A percentile compares a stretch with the other conserved stretches of the same genome.
Evolutionary conservation across 2,797 vertebrate species (phyloP).

Genomic region (Bryconaethiops microstoma): DNA sequence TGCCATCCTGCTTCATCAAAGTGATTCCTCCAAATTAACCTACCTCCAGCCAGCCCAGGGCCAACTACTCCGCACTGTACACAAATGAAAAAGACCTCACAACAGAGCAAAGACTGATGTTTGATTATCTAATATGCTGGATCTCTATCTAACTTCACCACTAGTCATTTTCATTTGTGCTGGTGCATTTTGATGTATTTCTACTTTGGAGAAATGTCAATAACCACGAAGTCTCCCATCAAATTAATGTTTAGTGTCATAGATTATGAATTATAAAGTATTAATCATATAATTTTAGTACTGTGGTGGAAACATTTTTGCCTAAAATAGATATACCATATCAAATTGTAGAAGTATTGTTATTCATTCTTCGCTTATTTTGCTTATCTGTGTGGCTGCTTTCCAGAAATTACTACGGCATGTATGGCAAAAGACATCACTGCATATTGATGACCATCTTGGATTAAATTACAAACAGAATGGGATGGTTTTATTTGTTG

Average conservation of each 20-base stretch:
- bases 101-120: constrained; percentile 22
- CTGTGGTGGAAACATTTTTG: neutral
- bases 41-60: constrained; percentile 31
- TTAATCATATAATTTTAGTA: too few relatives aligned
- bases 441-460: neutral
- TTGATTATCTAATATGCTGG: constrained; percentile 38
- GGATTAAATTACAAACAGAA: neutral
- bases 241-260: neutral
- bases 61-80: constrained; percentile 38
- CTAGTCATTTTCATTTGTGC: constrained; percentile 33
- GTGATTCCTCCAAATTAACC: constrained; percentile 47
- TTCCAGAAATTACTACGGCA: neutral
- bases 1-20: constrained; percentile 38
- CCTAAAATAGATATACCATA: neutral
- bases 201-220: too few relatives aligned
- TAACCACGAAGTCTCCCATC: neutral
- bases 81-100: constrained; percentile 49
- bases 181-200: constrained; percentile 15
- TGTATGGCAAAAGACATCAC: neutral
- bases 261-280: neutral
- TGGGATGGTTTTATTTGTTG: neutral
- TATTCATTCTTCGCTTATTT: neutral
- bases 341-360: neutral
- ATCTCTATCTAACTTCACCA: constrained; percentile 23
- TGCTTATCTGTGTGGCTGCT: neutral